Conservation (phyloP, 2,888 invertebrate genomes). For the Orthosia gracilis region DNA sequence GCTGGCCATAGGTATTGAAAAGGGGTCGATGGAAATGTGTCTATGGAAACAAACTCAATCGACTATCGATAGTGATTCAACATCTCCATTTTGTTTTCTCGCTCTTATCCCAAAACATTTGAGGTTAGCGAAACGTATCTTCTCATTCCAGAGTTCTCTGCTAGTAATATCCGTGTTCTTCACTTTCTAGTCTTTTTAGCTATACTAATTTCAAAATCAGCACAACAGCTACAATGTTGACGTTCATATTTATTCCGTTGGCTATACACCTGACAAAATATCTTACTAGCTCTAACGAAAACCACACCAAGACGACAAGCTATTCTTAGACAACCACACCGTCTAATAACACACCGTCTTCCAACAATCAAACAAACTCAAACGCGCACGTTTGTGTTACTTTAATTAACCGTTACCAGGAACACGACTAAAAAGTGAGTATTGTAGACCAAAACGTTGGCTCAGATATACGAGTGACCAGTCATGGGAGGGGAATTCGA, state of each 20-base stretch:
- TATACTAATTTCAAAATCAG: not conserved
- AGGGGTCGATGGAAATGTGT: not conserved
- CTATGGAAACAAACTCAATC: not conserved
- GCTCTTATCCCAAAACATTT: not conserved
- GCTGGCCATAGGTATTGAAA: not conserved
- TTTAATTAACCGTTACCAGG: conserved; percentile 70
- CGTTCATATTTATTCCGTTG: not conserved
- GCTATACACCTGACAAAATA: conserved; percentile 28
- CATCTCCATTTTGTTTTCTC: not conserved
- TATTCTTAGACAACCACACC: conserved; percentile 44
- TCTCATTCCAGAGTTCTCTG: too few species aligned
- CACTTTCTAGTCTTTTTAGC: too few species aligned
- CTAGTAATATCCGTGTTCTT: too few species aligned
- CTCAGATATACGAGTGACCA: conserved; percentile 73
- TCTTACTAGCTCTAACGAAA: conserved; percentile 11
- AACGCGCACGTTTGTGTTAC: conserved; percentile 51
- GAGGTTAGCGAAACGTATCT: not conserved
- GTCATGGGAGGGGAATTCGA: conserved; percentile 76
- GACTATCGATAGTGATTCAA: not conserved
- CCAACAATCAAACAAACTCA: conserved; percentile 35
- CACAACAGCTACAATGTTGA: not conserved
- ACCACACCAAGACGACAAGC: conserved; percentile 8
- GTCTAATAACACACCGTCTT: conserved; percentile 24
- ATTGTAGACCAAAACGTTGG: conserved; percentile 60
- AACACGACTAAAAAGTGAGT: conserved; percentile 58